These are phyloP conservation scores for Ichneumoninae sp. DNA, from an alignment of 2,888 invertebrate genomes.

Conservation along the genomic window DNA sequence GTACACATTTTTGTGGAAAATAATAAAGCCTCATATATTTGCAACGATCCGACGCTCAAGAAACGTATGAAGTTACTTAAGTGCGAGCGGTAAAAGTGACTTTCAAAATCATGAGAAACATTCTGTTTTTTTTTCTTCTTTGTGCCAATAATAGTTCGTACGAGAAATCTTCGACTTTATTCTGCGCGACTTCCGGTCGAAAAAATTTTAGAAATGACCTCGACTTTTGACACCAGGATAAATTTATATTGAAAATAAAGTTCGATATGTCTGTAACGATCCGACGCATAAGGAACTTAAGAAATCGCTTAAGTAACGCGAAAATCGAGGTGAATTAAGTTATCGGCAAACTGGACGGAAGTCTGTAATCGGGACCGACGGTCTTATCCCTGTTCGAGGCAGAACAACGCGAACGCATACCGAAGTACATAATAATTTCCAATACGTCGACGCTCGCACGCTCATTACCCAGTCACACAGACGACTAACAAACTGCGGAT, in stretches of 20 bases:
- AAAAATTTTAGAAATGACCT: too few relatives aligned
- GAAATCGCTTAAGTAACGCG: not conserved
- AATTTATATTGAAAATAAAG: too few relatives aligned
- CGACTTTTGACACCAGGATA: too few relatives aligned
- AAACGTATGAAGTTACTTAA: too few relatives aligned
- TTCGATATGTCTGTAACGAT: not conserved
- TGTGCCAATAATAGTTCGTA: not conserved
- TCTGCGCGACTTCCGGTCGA: too few relatives aligned
- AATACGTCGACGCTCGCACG: slow-evolving; percentile 34
- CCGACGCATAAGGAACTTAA: not conserved
- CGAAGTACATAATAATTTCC: slow-evolving; percentile 6
- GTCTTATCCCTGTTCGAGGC: slow-evolving; percentile 9
- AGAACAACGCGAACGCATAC: not conserved
- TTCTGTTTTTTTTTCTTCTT: too few relatives aligned
- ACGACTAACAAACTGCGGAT: slow-evolving; percentile 41
- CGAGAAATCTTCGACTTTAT: not conserved
- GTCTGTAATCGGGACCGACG: slow-evolving; percentile 21
- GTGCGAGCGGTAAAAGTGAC: too few relatives aligned
- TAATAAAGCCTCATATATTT: too few relatives aligned
- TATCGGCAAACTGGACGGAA: not conserved
- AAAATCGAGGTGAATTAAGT: not conserved
- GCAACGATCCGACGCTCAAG: too few relatives aligned
- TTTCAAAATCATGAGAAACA: too few relatives aligned
- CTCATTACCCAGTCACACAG: slow-evolving; percentile 40
- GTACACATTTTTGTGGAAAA: too few relatives aligned